Evolutionary conservation across 2,888 invertebrate genomes (phyloP).

Genomic region (Synergus japonicus): DNA sequence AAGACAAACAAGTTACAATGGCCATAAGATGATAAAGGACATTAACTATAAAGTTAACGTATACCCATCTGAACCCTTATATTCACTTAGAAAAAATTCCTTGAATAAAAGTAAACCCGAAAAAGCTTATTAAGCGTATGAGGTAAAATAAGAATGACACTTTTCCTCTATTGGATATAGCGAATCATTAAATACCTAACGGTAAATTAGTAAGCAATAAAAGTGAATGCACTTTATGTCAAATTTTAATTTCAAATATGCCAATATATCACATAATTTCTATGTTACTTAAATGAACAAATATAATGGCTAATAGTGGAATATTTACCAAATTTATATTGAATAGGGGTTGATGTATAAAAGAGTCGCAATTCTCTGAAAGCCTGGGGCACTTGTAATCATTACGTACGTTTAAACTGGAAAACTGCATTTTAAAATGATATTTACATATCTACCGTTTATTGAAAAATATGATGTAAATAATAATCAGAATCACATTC

Average conservation of each 20-base stretch:
- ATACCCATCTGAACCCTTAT: background rate
- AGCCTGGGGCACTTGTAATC: slow-evolving; percentile 12
- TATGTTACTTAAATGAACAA: background rate
- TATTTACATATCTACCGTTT: slow-evolving; percentile 9
- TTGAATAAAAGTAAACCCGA: background rate
- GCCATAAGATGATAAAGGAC: background rate
- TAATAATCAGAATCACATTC: background rate
- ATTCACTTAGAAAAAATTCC: background rate
- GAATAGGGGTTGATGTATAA: background rate
- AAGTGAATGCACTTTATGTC: background rate
- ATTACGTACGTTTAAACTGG: slow-evolving; percentile 9
- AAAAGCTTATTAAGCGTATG: background rate
- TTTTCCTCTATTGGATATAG: background rate
- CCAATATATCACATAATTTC: too few relatives aligned
- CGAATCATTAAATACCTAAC: background rate
- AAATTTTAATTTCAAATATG: too few relatives aligned
- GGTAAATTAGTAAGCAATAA: background rate
- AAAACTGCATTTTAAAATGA: slow-evolving; percentile 25
- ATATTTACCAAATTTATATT: slow-evolving; percentile 32
- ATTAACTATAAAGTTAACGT: background rate
- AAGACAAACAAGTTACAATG: slow-evolving; percentile 18
- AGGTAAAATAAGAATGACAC: background rate
- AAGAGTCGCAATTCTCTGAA: background rate
- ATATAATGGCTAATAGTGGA: background rate
- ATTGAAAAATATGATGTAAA: slow-evolving; percentile 21